phyloP scores from a whole-genome alignment of 30 jellyfish, hydroid and myxozoan genomes.

The Calvadosia cruxmelitensis region DNA sequence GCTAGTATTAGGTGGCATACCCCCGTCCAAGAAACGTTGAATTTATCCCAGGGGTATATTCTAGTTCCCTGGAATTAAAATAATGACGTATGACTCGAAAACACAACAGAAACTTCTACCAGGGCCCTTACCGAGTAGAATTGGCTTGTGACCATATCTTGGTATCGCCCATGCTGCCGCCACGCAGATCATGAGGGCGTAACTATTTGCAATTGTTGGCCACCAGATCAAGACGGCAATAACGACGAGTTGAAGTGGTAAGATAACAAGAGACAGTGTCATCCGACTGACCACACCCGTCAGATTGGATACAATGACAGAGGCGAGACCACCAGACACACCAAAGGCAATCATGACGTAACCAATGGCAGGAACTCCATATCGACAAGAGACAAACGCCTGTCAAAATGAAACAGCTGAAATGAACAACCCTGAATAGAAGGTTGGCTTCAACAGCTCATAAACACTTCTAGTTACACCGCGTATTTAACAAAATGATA shows the following conservation, averaged over 20 bases:
- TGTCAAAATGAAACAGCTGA: too few relatives aligned
- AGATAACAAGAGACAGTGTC: neutral
- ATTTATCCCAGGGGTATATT: too few relatives aligned
- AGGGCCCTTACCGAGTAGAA: neutral
- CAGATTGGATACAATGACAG: neutral
- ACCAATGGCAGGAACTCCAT: neutral
- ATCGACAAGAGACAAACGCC: neutral
- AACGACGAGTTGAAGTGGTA: neutral
- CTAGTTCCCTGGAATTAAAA: too few relatives aligned
- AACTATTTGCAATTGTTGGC: neutral
- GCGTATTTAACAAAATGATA: too few relatives aligned
- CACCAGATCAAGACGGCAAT: neutral
- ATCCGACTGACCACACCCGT: neutral
- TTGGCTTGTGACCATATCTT: neutral
- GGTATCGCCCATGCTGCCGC: neutral
- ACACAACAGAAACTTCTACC: too few relatives aligned
- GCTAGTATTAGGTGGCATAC: too few relatives aligned
- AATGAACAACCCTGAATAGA: too few relatives aligned
- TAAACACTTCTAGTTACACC: too few relatives aligned
- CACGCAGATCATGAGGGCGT: neutral
- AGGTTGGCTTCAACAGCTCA: too few relatives aligned
- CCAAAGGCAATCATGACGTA: neutral
- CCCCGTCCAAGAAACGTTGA: too few relatives aligned
- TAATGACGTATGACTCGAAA: too few relatives aligned
- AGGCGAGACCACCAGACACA: neutral